Conservation (phyloP, 2,888 invertebrate species). For the Halictus quadricinctus region DNA sequence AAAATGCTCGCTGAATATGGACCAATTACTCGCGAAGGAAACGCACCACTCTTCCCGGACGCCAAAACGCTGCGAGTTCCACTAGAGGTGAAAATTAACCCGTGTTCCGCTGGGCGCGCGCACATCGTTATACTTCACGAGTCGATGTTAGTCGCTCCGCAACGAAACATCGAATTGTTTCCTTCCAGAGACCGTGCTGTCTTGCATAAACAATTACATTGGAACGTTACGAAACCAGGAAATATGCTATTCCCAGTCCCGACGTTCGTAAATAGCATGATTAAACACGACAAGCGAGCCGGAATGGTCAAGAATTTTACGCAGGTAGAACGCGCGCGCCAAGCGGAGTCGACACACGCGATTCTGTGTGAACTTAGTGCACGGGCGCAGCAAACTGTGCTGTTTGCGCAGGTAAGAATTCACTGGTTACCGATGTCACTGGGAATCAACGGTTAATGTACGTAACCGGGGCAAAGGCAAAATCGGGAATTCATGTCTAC, state of each 20-base stretch:
- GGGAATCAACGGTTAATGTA: slow-evolving; percentile 17
- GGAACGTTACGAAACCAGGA: background rate
- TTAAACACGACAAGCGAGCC: background rate
- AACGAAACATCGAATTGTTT: background rate
- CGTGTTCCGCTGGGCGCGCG: background rate
- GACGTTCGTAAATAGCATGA: background rate
- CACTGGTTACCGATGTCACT: background rate
- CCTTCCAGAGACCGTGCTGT: background rate
- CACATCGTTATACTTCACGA: background rate
- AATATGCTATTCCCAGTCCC: background rate
- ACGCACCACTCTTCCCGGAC: background rate
- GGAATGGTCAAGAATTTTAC: background rate
- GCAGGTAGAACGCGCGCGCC: background rate
- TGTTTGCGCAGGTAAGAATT: slow-evolving; percentile 39
- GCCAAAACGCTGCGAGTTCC: background rate
- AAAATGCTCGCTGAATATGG: background rate
- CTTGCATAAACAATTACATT: background rate
- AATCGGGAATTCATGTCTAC: background rate
- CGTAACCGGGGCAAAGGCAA: background rate
- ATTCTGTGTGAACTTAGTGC: background rate
- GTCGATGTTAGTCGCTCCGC: background rate
- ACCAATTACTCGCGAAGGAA: slow-evolving; percentile 7
- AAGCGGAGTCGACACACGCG: background rate
- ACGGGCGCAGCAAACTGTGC: background rate
- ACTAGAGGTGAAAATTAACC: slow-evolving; percentile 1